These are phyloP conservation scores for Todiramphus saurophagus DNA, from an alignment of 2,113 vertebrate species.

Conservation along the genomic window DNA sequence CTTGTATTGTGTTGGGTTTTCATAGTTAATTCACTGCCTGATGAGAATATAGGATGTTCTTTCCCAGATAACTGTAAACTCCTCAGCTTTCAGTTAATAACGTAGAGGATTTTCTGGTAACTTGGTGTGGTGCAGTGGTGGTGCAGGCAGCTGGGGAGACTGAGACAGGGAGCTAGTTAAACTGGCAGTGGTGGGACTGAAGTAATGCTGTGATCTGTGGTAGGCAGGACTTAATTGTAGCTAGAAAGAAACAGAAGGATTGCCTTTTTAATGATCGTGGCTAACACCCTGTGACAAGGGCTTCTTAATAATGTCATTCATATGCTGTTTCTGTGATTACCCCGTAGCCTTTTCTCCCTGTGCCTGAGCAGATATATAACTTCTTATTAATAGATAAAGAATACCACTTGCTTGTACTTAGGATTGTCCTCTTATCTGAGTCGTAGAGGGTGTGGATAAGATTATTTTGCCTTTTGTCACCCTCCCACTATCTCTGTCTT, in stretches of 20 bases:
- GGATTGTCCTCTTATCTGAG: not conserved
- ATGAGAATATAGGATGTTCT: not conserved
- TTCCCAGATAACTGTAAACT: not conserved
- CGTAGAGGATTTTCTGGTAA: not conserved
- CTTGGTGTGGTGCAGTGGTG: not conserved
- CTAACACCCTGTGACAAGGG: not conserved
- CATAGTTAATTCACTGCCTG: not conserved
- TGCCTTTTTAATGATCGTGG: not conserved
- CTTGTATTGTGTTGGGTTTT: not conserved
- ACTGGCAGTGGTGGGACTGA: not conserved
- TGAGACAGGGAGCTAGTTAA: not conserved
- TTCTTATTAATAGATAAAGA: not conserved
- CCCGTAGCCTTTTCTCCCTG: not conserved
- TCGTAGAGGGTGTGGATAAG: not conserved
- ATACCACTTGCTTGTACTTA: not conserved
- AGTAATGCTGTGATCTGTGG: not conserved
- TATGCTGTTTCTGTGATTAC: not conserved
- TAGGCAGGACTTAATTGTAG: not conserved
- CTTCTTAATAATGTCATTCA: not conserved
- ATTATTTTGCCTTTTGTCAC: constrained; percentile 13
- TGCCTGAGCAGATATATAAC: not conserved
- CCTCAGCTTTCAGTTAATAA: not conserved
- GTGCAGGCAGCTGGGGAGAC: not conserved
- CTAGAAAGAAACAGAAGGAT: not conserved
- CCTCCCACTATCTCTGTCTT: constrained; percentile 9